phyloP scores from a whole-genome alignment of 1,140 invertebrate species.

The Hormaphis cornu region DNA sequence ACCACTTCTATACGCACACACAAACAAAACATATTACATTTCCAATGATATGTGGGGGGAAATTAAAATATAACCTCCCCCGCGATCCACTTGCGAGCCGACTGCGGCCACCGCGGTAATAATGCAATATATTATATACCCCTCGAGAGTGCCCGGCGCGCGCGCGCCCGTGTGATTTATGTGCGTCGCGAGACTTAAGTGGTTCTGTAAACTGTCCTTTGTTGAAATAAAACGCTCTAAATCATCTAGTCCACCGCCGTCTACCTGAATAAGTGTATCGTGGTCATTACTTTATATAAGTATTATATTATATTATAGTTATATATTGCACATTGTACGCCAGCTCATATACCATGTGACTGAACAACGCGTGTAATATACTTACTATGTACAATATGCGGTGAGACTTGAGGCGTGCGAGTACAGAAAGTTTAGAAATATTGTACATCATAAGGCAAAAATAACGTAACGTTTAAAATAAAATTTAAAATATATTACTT shows the following conservation, averaged over 20 bases:
- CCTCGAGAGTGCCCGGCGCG: neutral
- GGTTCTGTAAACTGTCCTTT: conserved; percentile 30
- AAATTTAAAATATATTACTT: too few species aligned
- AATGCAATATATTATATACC: too few species aligned
- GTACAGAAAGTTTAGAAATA: too few species aligned
- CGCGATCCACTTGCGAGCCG: neutral
- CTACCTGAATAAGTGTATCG: neutral
- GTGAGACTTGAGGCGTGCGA: too few species aligned
- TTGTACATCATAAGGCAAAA: too few species aligned
- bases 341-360: too few species aligned
- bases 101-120: conserved; percentile 3
- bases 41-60: neutral
- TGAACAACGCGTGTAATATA: too few species aligned
- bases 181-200: conserved; percentile 10
- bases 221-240: conserved; percentile 21
- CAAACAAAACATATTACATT: neutral
- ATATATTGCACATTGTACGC: too few species aligned
- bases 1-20: neutral
- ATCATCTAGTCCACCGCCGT: conserved; percentile 5
- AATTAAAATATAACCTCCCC: conserved; percentile 24
- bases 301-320: too few species aligned
- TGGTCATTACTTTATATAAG: neutral
- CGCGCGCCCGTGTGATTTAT: conserved; percentile 11
- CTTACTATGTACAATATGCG: too few species aligned
- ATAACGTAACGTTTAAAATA: too few species aligned